A percentile compares a stretch with the other conserved stretches of the same genome.
Evolutionary conservation across 30 jellyfish, hydroid and myxozoan species (phyloP).

Genomic region (Morbakka virulenta): DNA sequence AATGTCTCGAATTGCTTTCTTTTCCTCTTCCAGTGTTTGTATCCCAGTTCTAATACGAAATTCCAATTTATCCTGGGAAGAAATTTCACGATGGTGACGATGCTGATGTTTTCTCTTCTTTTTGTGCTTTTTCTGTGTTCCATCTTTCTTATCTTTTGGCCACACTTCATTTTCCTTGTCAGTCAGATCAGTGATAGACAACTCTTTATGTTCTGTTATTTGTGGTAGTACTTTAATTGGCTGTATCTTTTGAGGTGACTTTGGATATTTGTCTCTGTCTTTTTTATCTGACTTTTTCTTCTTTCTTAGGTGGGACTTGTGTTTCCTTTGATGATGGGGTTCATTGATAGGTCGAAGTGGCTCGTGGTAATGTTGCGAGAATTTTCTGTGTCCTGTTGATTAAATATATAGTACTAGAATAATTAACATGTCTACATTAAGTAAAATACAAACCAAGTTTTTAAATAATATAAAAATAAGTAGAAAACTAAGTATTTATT

Average conservation of each 20-base stretch:
- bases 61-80: slow-evolving; percentile 75
- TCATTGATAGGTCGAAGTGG: slow-evolving; percentile 65
- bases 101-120: slow-evolving; percentile 22
- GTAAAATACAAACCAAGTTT: no score
- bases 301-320: slow-evolving; percentile 17
- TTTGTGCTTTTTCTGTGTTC: slow-evolving; percentile 29
- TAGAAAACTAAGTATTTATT: no score
- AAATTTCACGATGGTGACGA: slow-evolving; percentile 73
- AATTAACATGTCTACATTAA: neutral
- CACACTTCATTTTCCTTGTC: slow-evolving; percentile 54
- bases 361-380: slow-evolving; percentile 78
- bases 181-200: slow-evolving; percentile 44
- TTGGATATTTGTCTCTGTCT: slow-evolving; percentile 46
- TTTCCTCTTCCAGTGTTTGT: slow-evolving; percentile 94
- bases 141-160: slow-evolving; percentile 72
- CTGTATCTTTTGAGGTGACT: slow-evolving; percentile 79
- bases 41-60: slow-evolving; percentile 92
- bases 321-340: slow-evolving; percentile 36
- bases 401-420: neutral
- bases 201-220: slow-evolving; percentile 55
- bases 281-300: slow-evolving; percentile 22
- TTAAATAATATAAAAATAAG: no score
- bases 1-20: slow-evolving; percentile 74
- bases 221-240: slow-evolving; percentile 66
- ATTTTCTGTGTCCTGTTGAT: slow-evolving; percentile 82